Conservation (phyloP, 2,113 vertebrate species). For the Mesocricetus auratus region DNA sequence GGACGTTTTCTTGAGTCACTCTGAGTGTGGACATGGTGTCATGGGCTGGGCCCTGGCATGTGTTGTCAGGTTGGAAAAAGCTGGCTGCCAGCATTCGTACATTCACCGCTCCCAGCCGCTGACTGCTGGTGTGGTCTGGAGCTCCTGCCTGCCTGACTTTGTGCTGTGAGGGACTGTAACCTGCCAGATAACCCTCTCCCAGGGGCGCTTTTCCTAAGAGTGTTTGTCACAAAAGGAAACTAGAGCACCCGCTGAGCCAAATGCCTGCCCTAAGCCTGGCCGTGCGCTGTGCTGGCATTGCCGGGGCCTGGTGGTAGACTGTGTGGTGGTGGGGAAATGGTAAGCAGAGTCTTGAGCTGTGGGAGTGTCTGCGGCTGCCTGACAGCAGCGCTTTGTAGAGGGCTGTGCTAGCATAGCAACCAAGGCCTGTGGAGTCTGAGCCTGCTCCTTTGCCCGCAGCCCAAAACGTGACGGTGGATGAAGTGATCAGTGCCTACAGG, state of each 20-base stretch:
- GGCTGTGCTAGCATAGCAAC: not conserved
- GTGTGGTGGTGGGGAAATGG: too few relatives aligned
- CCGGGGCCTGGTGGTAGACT: not conserved
- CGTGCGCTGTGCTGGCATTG: not conserved
- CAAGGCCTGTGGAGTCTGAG: not conserved
- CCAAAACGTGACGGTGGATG: conserved; percentile 96
- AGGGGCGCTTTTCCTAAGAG: not conserved
- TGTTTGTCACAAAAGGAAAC: not conserved
- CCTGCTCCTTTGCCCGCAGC: conserved; percentile 84
- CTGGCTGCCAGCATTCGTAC: not conserved
- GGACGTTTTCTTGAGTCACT: too few relatives aligned
- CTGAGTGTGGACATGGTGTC: not conserved
- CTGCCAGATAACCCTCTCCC: not conserved
- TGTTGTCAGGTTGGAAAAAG: not conserved
- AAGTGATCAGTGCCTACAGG: conserved; percentile 92
- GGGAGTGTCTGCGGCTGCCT: not conserved
- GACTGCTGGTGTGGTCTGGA: too few relatives aligned
- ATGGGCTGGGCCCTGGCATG: too few relatives aligned
- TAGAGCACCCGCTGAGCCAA: not conserved
- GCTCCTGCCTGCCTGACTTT: too few relatives aligned
- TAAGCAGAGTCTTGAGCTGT: fast-evolving
- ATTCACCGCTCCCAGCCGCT: not conserved
- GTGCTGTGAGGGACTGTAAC: too few relatives aligned
- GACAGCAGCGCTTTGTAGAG: not conserved
- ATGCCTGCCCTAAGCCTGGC: not conserved